phyloP scores from a whole-genome alignment of 2,797 vertebrate genomes.

The Catamblyrhynchus diadema region DNA sequence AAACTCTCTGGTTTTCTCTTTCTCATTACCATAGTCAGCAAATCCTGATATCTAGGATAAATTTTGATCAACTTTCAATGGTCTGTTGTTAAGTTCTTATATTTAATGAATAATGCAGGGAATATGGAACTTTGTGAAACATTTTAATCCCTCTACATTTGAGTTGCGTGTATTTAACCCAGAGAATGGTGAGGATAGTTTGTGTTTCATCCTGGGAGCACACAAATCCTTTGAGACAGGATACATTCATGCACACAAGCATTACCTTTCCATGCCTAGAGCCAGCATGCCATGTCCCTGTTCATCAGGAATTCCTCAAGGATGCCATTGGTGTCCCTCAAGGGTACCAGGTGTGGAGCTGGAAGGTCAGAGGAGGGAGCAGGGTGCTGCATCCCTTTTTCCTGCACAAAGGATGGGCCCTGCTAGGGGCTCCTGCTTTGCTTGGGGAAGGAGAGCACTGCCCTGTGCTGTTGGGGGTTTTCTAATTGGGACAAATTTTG shows the following conservation, averaged over 20 bases:
- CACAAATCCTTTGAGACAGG: neutral
- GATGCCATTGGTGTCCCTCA: rapidly evolving
- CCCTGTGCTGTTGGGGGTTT: neutral
- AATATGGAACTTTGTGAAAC: rapidly evolving
- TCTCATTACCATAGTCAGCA: neutral
- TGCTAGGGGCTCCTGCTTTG: neutral
- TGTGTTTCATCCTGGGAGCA: neutral
- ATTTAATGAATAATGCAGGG: neutral
- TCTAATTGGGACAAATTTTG: neutral
- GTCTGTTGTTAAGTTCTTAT: neutral
- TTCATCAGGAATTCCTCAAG: neutral
- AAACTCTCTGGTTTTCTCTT: neutral
- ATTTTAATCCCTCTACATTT: neutral
- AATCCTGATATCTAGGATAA: neutral
- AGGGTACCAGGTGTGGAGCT: neutral
- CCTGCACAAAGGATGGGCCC: rapidly evolving
- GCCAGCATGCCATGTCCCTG: rapidly evolving
- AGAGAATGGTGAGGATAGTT: neutral
- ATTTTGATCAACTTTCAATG: neutral
- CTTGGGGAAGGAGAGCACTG: neutral
- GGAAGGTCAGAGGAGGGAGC: neutral
- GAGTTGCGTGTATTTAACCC: neutral
- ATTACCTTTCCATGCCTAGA: neutral
- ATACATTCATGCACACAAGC: neutral
- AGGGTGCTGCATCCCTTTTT: rapidly evolving